Percentiles rank a stretch among this genome's conserved stretches.
Evolutionary conservation across 37 sponge, comb jelly and placozoan genomes (phyloP).

Genomic region (Agelas oroides): DNA sequence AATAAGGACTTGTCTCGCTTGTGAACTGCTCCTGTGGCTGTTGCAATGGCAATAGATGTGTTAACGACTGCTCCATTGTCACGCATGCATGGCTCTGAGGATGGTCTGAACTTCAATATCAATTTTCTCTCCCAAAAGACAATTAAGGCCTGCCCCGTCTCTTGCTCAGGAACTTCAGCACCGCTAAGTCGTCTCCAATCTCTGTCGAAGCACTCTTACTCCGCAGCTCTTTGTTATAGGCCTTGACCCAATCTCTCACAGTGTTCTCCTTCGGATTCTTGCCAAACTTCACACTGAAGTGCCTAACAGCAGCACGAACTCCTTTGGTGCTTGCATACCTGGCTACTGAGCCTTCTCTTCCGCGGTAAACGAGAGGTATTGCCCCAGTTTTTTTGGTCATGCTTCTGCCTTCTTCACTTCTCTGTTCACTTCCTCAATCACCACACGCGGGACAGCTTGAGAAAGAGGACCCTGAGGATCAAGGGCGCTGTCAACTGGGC

Average conservation of each 20-base stretch:
- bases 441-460: too few relatives aligned
- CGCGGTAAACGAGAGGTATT: conserved; percentile 47
- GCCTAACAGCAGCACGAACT: conserved; percentile 17
- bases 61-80: conserved; percentile 49
- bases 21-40: conserved; percentile 44
- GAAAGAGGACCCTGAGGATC: too few relatives aligned
- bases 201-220: conserved; percentile 6
- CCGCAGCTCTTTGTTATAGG: conserved; percentile 19
- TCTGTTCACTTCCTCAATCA: too few relatives aligned
- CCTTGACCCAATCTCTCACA: conserved; percentile 27
- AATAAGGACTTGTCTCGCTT: conserved; percentile 2
- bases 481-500: too few relatives aligned
- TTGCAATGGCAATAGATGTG: conserved; percentile 35
- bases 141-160: conserved; percentile 13
- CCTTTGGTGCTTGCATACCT: conserved; percentile 27
- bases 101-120: conserved; percentile 6
- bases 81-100: conserved; percentile 27
- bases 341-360: conserved; percentile 43
- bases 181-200: conserved; percentile 2
- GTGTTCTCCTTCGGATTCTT: conserved; percentile 23
- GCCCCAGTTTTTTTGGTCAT: conserved; percentile 25
- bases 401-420: too few relatives aligned
- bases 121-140: conserved; percentile 4
- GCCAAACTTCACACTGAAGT: not conserved
- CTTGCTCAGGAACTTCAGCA: not conserved